A percentile compares a stretch with the other conserved stretches of the same genome.
These are phyloP conservation scores for Conger conger DNA, from an alignment of 2,113 vertebrate species.

Conservation along the genomic window DNA sequence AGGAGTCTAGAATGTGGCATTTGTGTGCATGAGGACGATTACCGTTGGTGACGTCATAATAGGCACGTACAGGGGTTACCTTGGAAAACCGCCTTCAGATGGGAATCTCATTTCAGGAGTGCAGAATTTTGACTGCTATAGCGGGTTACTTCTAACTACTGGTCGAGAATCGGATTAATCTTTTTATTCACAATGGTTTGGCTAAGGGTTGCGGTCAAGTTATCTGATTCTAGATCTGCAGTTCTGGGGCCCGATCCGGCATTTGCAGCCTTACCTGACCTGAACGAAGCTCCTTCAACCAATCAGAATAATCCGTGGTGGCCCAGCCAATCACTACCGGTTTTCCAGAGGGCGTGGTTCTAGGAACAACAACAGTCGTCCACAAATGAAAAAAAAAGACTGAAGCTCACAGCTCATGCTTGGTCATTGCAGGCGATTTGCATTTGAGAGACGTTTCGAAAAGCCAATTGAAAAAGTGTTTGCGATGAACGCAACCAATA, in stretches of 20 bases:
- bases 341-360: slow-evolving; percentile 21
- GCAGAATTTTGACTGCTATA: too few species aligned
- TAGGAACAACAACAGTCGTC: slow-evolving; percentile 3
- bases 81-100: not conserved
- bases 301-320: not conserved
- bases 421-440: not conserved
- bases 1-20: not conserved
- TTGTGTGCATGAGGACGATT: not conserved
- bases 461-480: not conserved
- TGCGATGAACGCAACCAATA: slow-evolving; percentile 2
- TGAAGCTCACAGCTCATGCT: not conserved
- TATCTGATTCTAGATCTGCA: not conserved
- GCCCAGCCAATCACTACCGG: not conserved
- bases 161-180: not conserved
- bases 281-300: not conserved
- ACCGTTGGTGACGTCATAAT: not conserved
- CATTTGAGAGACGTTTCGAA: slow-evolving; percentile 6
- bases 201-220: not conserved
- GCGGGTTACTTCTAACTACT: not conserved
- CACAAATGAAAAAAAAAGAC: slow-evolving; percentile 14
- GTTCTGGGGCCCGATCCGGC: not conserved
- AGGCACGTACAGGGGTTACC: not conserved
- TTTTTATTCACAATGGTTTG: not conserved
- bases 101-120: not conserved
- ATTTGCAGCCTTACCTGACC: not conserved